These are phyloP conservation scores for Latrodectus hesperus DNA, from an alignment of 2,888 invertebrate species.

Conservation along the genomic window DNA sequence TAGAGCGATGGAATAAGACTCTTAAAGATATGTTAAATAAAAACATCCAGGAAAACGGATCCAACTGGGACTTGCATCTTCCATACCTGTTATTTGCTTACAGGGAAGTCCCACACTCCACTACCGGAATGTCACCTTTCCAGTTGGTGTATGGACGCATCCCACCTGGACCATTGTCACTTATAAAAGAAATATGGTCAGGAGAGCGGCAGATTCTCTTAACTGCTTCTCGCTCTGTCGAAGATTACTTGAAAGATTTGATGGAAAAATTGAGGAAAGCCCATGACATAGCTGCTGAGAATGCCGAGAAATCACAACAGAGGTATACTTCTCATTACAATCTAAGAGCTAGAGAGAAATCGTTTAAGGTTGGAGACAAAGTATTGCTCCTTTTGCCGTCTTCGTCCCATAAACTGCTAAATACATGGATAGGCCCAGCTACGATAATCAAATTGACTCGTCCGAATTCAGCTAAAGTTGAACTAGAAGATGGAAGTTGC, in stretches of 20 bases:
- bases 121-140: constrained; percentile 17
- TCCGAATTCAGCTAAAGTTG: background rate
- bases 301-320: background rate
- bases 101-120: constrained; percentile 1
- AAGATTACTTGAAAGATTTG: constrained; percentile 10
- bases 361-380: background rate
- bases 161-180: constrained; percentile 2
- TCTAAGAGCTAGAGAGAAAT: background rate
- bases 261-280: background rate
- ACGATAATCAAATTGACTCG: background rate
- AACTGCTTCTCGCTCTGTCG: background rate
- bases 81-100: constrained; percentile 22
- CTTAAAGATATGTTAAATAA: constrained; percentile 21
- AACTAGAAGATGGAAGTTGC: background rate
- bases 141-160: constrained; percentile 14
- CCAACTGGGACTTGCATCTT: constrained; percentile 6
- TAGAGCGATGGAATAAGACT: background rate
- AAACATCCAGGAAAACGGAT: constrained; percentile 11
- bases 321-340: background rate
- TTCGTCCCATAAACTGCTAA: background rate
- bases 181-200: background rate
- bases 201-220: background rate
- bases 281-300: background rate
- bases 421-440: background rate
- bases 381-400: background rate